These are phyloP conservation scores for Microplitis demolitor DNA, from an alignment of 1,140 invertebrate genomes.

Conservation along the genomic window DNA sequence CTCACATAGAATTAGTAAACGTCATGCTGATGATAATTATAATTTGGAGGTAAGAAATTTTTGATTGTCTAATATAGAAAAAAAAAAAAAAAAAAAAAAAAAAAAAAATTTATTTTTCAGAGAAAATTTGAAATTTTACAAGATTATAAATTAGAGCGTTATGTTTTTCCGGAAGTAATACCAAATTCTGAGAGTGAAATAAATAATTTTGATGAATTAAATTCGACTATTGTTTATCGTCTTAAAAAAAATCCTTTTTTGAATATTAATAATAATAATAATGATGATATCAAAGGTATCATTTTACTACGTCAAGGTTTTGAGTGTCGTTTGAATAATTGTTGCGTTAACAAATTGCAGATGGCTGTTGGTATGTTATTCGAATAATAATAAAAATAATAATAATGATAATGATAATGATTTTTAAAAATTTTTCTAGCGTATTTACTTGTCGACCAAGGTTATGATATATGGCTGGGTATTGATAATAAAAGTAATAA, in stretches of 20 bases:
- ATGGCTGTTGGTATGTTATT: slow-evolving; percentile 44
- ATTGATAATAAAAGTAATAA: slow-evolving; percentile 44
- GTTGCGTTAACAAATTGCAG: slow-evolving; percentile 43
- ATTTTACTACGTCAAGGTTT: slow-evolving; percentile 63
- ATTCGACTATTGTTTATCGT: slow-evolving; percentile 39
- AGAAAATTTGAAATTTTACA: slow-evolving; percentile 45
- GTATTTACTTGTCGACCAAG: slow-evolving; percentile 61
- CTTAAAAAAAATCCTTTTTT: slow-evolving; percentile 34
- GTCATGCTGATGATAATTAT: no score
- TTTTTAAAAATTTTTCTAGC: slow-evolving; percentile 43
- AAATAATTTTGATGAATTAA: slow-evolving; percentile 14
- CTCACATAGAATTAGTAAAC: no score
- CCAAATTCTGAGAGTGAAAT: slow-evolving; percentile 17
- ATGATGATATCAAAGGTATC: slow-evolving; percentile 35
- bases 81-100: neutral
- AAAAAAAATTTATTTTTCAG: slow-evolving; percentile 31
- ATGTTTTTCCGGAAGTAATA: slow-evolving; percentile 41
- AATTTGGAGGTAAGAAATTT: no score
- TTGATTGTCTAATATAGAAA: slow-evolving; percentile 15
- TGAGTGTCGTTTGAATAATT: slow-evolving; percentile 53
- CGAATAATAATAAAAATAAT: slow-evolving; percentile 2
- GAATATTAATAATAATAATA: slow-evolving; percentile 43
- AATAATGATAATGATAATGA: neutral
- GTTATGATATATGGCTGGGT: slow-evolving; percentile 66
- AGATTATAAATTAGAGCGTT: slow-evolving; percentile 46